Evolutionary conservation across 2,888 invertebrate genomes (phyloP).

Genomic region (Athalia circularis): DNA sequence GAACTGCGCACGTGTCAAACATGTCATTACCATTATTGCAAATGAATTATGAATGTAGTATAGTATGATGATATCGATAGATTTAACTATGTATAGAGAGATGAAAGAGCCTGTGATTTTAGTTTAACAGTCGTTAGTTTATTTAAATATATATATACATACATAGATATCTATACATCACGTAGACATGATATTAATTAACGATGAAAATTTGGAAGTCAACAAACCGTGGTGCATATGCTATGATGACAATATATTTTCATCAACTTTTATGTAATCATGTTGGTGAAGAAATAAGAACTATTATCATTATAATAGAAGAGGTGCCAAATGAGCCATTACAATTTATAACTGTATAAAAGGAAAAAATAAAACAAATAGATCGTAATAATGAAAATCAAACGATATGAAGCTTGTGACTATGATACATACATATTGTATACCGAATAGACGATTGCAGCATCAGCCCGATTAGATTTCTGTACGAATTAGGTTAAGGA

Average conservation of each 20-base stretch:
- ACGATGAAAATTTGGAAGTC: no score
- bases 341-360: slow-evolving; percentile 21
- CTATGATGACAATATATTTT: no score
- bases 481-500: slow-evolving; percentile 19
- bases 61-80: slow-evolving; percentile 24
- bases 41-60: slow-evolving; percentile 47
- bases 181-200: no score
- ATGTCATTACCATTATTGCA: not conserved
- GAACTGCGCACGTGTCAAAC: not conserved
- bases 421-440: slow-evolving; percentile 30
- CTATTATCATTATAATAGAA: slow-evolving; percentile 28
- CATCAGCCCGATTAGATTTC: slow-evolving; percentile 34
- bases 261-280: no score
- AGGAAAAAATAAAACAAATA: slow-evolving; percentile 39
- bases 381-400: slow-evolving; percentile 47
- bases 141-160: slow-evolving; percentile 36
- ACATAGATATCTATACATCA: not conserved
- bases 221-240: no score
- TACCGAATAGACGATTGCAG: slow-evolving; percentile 45
- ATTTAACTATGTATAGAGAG: slow-evolving; percentile 37
- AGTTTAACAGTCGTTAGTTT: slow-evolving; percentile 55
- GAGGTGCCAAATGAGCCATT: slow-evolving; percentile 53
- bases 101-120: slow-evolving; percentile 63
- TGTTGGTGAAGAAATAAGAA: not conserved
- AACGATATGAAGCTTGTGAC: slow-evolving; percentile 38